Evolutionary conservation across 2,113 vertebrate genomes (phyloP).

Genomic region (Petrocephalus microphthalmus): DNA sequence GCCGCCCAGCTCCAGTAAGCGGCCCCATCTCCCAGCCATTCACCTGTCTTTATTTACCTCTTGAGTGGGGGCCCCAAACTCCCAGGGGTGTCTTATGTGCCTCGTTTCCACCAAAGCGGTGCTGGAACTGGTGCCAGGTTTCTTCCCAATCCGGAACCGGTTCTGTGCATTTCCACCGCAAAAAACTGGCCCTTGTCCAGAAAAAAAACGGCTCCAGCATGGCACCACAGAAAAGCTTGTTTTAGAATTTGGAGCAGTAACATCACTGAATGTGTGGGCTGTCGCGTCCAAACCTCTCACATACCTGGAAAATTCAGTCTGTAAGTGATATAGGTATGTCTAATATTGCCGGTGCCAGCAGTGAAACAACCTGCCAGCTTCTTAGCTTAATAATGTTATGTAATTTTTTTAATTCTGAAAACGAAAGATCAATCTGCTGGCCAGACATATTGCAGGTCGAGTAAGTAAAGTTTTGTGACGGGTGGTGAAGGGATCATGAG

Average conservation of each 20-base stretch:
- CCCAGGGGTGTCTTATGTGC: background rate
- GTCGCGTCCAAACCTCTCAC: background rate
- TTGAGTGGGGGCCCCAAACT: too few species aligned
- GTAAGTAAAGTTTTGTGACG: background rate
- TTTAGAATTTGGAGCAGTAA: background rate
- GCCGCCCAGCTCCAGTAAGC: conserved; percentile 79
- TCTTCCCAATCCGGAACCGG: background rate
- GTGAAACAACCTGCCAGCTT: background rate
- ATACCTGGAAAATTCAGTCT: background rate
- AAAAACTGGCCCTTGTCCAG: background rate
- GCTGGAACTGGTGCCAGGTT: background rate
- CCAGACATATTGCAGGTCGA: background rate
- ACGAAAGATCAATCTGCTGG: background rate
- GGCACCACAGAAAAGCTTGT: background rate
- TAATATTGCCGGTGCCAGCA: background rate
- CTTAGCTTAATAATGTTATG: background rate
- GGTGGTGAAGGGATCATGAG: background rate
- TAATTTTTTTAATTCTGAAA: background rate
- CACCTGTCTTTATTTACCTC: background rate
- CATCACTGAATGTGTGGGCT: background rate
- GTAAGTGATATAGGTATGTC: background rate
- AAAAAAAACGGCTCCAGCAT: background rate
- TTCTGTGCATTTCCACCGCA: background rate
- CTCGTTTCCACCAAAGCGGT: background rate
- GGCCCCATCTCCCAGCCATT: background rate